Evolutionary conservation across 1,140 invertebrate genomes (phyloP), one percentile per base, ranked within the genome.

Genomic region (Phymastichus coffea): DNA sequence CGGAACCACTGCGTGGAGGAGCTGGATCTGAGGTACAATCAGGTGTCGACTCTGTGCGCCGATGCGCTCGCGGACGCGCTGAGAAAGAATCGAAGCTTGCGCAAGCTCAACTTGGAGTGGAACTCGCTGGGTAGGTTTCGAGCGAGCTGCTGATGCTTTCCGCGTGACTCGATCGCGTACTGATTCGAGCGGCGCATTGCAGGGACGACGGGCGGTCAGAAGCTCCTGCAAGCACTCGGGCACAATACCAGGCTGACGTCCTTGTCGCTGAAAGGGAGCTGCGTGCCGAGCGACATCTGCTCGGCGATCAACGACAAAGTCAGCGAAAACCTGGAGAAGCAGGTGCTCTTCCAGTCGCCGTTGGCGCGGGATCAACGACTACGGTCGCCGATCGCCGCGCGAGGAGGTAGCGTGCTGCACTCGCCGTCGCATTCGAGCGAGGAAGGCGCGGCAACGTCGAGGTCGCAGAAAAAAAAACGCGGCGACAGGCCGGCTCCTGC

Each of bases 1-100:
- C 64, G 69, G n/a, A 81, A 80, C 64, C 65, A 73, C 19, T 71
- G 66, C 9, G 51, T 81, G 3, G 75, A 80, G 52, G 69, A 75
- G 46, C 52, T 81, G 0, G 74, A 81, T 59, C 49, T 81, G 4
- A 57, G 76, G 10, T 80, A 80, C 48, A 81, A 81, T 67, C 78
- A 80, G 57, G 71, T 81, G 6, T 70, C 71, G 1, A 69, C 72
- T 0, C 63, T 71, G 12, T 76, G 72, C 26, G 70, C 72, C 0
- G 58, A 70, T 15, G 63, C 69, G 4, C 43, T 81, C 7, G 57
- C 64, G 1, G 68, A 61, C 56, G 63, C 72, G 4, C 20, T 81
- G 4, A 69, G 55, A 35, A 35, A 38, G 6, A 80, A 80, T 52
- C 77, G 73, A 59, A 71, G 68, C 1, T 33, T 81, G 4, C 72